phyloP scores from a whole-genome alignment of 2,113 vertebrate species.

The Sphaerodactylus townsendi region DNA sequence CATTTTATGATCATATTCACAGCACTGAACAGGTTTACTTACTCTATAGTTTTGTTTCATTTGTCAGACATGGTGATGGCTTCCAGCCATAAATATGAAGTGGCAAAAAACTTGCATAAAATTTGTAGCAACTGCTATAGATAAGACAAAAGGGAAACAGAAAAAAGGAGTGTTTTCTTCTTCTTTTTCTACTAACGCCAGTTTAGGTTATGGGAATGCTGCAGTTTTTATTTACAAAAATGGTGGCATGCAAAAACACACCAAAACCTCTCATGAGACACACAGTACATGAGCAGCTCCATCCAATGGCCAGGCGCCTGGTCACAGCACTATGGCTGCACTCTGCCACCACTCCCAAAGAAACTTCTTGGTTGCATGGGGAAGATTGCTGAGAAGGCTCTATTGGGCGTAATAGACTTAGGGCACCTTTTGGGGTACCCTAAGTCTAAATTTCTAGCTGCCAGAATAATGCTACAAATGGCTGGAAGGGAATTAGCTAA shows the following conservation, averaged over 20 bases:
- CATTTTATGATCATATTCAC: neutral
- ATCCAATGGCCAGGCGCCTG: no score
- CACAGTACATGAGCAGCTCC: no score
- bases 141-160: neutral
- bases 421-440: no score
- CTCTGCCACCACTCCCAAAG: no score
- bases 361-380: no score
- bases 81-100: neutral
- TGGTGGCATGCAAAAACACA: neutral
- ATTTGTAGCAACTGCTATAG: neutral
- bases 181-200: neutral
- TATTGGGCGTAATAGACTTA: no score
- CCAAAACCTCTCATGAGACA: neutral
- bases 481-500: no score
- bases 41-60: neutral
- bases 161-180: neutral
- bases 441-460: no score
- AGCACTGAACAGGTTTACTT: neutral
- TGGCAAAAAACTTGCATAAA: neutral
- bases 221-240: neutral
- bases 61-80: conserved; percentile 1
- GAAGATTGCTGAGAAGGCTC: no score
- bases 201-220: neutral
- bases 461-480: no score
- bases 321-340: no score